Percentiles rank a stretch among this genome's conserved stretches.
These are phyloP conservation scores for Bombus waltoni DNA, from an alignment of 1,140 invertebrate genomes.

Conservation along the genomic window DNA sequence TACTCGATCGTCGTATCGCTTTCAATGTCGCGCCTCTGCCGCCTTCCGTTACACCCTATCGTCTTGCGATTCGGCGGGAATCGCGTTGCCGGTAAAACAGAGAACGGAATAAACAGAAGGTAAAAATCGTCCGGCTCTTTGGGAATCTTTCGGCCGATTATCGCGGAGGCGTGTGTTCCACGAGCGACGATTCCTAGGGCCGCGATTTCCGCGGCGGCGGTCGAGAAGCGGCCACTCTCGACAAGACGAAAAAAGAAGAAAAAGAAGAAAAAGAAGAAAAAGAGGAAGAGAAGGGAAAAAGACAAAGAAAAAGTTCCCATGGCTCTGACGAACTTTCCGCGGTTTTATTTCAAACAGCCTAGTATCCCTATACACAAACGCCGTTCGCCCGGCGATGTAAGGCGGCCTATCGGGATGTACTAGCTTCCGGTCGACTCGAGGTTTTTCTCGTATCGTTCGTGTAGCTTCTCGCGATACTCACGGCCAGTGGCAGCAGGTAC, in stretches of 20 bases:
- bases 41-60: no score
- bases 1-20: no score
- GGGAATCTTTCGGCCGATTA: no score
- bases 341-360: background rate
- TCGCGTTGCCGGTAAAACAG: no score
- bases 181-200: no score
- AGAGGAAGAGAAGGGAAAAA: no score
- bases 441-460: slow-evolving; percentile 57
- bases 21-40: no score
- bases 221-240: background rate
- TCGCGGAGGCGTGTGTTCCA: no score
- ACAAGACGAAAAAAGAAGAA: background rate
- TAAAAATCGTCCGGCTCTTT: no score
- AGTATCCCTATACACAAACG: no score
- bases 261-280: background rate
- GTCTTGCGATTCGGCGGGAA: no score
- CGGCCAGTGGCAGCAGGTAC: slow-evolving; percentile 63
- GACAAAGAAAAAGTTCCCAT: background rate
- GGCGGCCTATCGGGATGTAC: slow-evolving; percentile 28
- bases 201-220: background rate
- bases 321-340: background rate
- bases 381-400: background rate
- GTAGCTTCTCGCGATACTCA: slow-evolving; percentile 48
- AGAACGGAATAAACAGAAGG: no score
- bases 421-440: slow-evolving; percentile 60